Evolutionary conservation across 2,797 vertebrate genomes (phyloP), one percentile per base, ranked within the genome.

Genomic region (Tolypeutes matacus): DNA sequence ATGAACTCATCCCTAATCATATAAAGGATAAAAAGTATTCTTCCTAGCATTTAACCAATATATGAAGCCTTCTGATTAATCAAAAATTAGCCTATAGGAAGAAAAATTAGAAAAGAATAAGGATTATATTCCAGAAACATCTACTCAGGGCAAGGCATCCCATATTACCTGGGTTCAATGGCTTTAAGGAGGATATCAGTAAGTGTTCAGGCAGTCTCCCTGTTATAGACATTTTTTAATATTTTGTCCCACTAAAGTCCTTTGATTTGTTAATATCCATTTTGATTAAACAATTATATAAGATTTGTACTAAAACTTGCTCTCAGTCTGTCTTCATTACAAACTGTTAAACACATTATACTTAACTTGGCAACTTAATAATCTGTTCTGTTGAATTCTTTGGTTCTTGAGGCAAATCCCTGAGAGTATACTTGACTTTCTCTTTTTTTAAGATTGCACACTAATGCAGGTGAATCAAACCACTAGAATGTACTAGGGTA

Each of bases 351-450:
- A 86, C 31, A 90, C 7, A 94, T 89, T 29, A 72, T 89, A 95
- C n/a, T 95, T 89, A 93, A 78, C 82, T 73, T 77, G 56, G 58
- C 87, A 96, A 91, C 11, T 78, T 81, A 75, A 64, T 69, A 89
- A 96, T 65, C 29, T 76, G 11, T 51, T 75, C 36, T 70, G 42
- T 36, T 88, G 36, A 94, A 67, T 53, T 84, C 58, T 94, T 92
- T 94, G 34, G 31, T 86, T 89, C 21, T 91, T 77, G 73, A 34
- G 51, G 75, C 51, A 92, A 89, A 77, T 83, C 36, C 76, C 64
- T 89, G 31, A 34, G n/a, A 21, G 36, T 75, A 75, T 12, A 65
- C 29, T 62, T 94, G 76, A 17, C 49, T 83, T 95, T 89, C 27
- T 89, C n/a, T 64, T 64, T 72, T 88, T 82, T 39, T 86, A 92